Conservation (phyloP, 1,140 invertebrate genomes). For the Heterodera carotae region DNA sequence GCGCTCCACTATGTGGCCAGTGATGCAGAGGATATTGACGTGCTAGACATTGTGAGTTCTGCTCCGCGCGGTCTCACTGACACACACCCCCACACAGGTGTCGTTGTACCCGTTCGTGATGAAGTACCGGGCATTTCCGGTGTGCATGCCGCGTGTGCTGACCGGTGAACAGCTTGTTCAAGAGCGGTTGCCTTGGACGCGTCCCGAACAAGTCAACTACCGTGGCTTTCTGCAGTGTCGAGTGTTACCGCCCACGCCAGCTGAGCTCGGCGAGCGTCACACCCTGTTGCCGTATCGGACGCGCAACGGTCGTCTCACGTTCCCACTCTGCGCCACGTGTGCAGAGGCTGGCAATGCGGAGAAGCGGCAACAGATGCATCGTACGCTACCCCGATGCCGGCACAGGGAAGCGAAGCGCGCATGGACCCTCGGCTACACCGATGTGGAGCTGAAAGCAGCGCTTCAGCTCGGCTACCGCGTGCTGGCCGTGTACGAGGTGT, state of each 20-base stretch:
- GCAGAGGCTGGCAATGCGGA: not conserved
- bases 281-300: not conserved
- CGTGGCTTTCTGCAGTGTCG: not conserved
- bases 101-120: constrained; percentile 21
- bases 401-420: constrained; percentile 13
- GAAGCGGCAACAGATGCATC: not conserved
- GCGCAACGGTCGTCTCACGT: constrained; percentile 10
- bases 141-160: not conserved
- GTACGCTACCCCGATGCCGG: not conserved
- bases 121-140: constrained; percentile 8
- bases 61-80: too few species aligned
- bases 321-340: constrained; percentile 31
- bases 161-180: not conserved
- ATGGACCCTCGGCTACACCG: constrained; percentile 26
- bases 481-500: constrained; percentile 26
- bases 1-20: not conserved
- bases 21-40: not conserved
- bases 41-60: not conserved
- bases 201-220: not conserved
- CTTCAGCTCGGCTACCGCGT: constrained; percentile 13
- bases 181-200: too few species aligned
- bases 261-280: not conserved
- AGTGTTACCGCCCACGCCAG: not conserved
- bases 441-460: constrained; percentile 24
- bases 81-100: not conserved